Evolutionary conservation across 2,888 invertebrate species (phyloP).

Genomic region (Pseudanteris insignis): DNA sequence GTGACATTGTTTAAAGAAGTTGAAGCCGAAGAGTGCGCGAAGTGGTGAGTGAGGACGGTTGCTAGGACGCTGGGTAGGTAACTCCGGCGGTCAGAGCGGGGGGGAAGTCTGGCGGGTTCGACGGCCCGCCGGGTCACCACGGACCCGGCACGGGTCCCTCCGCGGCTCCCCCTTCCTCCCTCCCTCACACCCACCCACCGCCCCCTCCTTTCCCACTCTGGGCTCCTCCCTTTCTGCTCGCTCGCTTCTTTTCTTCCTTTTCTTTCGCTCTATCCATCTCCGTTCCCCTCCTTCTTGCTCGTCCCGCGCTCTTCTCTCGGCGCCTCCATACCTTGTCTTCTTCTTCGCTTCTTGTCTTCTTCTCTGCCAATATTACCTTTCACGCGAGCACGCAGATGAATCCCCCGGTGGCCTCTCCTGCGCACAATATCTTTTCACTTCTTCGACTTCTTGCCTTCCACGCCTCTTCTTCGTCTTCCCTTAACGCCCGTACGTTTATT

Average conservation of each 20-base stretch:
- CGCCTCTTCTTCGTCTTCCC: constrained; percentile 15
- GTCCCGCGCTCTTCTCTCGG: constrained; percentile 13
- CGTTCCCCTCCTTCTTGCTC: constrained; percentile 27
- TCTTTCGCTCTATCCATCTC: constrained; percentile 29
- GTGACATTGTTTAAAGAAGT: constrained; percentile 58
- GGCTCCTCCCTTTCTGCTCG: constrained; percentile 33
- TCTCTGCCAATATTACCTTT: constrained; percentile 27
- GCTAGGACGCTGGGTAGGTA: constrained; percentile 46
- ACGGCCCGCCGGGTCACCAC: constrained; percentile 67
- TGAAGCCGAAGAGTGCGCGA: constrained; percentile 49
- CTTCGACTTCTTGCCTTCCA: constrained; percentile 44
- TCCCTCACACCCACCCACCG: constrained; percentile 66
- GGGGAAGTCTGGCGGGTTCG: constrained; percentile 64
- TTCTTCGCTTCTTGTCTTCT: constrained; percentile 24
- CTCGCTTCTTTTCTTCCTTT: constrained; percentile 33
- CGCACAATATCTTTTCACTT: constrained; percentile 36
- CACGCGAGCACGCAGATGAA: constrained; percentile 22
- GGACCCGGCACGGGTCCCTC: constrained; percentile 67
- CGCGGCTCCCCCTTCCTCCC: constrained; percentile 67
- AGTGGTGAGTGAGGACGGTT: constrained; percentile 51
- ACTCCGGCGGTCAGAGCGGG: constrained; percentile 45
- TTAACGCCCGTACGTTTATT: constrained; percentile 31
- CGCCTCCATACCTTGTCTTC: constrained; percentile 22
- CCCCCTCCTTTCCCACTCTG: constrained; percentile 57
- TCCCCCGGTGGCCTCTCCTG: constrained; percentile 19